Conservation (phyloP, 2,797 vertebrate genomes). For the Lepidocolaptes lacrymiger region DNA sequence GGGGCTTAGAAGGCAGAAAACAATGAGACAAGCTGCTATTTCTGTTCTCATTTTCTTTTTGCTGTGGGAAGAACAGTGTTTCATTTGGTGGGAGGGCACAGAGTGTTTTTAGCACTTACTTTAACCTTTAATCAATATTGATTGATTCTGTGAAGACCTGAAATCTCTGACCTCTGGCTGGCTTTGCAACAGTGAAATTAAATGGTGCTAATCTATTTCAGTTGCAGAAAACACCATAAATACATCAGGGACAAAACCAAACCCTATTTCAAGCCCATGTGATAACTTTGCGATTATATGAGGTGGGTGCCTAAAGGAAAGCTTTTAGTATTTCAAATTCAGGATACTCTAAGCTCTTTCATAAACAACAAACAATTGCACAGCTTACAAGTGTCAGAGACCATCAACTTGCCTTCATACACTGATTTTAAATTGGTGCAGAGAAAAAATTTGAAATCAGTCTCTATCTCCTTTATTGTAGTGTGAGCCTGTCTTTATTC, state of each 20-base stretch:
- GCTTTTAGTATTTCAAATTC: not conserved
- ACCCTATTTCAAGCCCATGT: not conserved
- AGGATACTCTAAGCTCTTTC: not conserved
- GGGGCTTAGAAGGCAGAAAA: not conserved
- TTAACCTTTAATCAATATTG: constrained; percentile 40
- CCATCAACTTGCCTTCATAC: not conserved
- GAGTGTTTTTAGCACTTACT: not conserved
- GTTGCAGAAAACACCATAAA: not conserved
- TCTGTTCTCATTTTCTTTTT: not conserved
- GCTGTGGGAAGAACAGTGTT: not conserved
- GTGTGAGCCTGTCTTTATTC: not conserved
- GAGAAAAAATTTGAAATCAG: not conserved
- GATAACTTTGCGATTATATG: not conserved
- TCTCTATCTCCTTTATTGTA: not conserved
- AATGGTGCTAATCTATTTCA: not conserved
- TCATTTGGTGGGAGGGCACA: not conserved
- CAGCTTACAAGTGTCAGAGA: not conserved
- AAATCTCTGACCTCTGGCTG: not conserved
- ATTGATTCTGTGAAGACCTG: constrained; percentile 8
- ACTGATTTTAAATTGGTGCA: not conserved
- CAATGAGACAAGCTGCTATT: not conserved
- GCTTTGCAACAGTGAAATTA: constrained; percentile 5
- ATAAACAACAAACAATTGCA: not conserved
- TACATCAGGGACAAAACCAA: not conserved
- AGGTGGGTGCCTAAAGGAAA: not conserved